Conservation (phyloP, 2,113 vertebrate genomes). For the Picathartes gymnocephalus region DNA sequence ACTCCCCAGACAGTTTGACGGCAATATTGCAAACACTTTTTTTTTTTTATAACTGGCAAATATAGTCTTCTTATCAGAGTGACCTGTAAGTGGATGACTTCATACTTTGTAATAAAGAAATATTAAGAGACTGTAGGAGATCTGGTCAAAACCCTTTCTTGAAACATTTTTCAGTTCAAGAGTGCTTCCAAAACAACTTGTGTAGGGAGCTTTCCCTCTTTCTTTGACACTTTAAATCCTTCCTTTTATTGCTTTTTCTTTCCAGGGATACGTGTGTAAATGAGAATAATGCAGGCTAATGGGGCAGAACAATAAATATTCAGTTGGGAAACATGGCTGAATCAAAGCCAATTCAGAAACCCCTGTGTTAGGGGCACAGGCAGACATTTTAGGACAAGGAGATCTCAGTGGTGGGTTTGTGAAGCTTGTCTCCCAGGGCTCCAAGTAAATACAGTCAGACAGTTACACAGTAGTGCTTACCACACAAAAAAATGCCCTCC, state of each 20-base stretch:
- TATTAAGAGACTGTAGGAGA: background rate
- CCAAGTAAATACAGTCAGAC: background rate
- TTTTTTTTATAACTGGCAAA: background rate
- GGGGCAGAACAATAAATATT: background rate
- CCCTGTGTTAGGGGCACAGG: background rate
- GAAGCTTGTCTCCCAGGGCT: background rate
- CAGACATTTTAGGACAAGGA: background rate
- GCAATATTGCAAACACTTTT: background rate
- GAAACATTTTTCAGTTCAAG: background rate
- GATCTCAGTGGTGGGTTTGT: background rate
- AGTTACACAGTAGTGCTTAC: background rate
- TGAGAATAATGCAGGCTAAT: background rate
- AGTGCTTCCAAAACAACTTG: background rate
- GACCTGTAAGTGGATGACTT: slow-evolving; percentile 1
- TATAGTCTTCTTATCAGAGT: background rate
- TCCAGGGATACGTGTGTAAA: background rate
- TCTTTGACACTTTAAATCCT: background rate
- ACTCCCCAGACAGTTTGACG: background rate
- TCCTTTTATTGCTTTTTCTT: background rate
- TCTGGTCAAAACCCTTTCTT: background rate
- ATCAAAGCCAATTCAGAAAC: background rate
- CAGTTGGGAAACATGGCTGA: background rate
- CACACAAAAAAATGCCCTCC: background rate
- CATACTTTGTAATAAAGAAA: background rate
- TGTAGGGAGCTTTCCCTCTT: background rate